Evolutionary conservation across 2,113 vertebrate genomes (phyloP).

Genomic region (Menidia beryllina): DNA sequence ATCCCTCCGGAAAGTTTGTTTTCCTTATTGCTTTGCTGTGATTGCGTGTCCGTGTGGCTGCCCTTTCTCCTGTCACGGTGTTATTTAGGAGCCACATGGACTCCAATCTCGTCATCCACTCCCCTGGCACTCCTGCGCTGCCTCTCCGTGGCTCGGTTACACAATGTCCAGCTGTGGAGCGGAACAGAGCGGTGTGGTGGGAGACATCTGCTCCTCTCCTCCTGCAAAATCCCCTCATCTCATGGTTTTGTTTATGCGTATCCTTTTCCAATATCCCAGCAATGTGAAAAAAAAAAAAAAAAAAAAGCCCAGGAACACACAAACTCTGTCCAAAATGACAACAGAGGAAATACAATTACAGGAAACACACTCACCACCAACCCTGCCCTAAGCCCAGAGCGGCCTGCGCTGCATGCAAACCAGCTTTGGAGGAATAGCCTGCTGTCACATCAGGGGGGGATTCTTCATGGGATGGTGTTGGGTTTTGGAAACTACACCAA

Average conservation of each 20-base stretch:
- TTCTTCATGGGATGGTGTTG: slow-evolving; percentile 9
- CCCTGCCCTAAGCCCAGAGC: slow-evolving; percentile 59
- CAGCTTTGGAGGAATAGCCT: slow-evolving; percentile 45
- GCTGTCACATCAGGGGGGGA: slow-evolving; percentile 23
- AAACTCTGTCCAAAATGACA: slow-evolving; percentile 78
- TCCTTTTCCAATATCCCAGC: slow-evolving; percentile 72
- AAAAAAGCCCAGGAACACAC: slow-evolving; percentile 61
- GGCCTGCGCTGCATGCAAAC: slow-evolving; percentile 68
- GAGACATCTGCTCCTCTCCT: slow-evolving; percentile 77
- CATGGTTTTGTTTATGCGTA: slow-evolving; percentile 82
- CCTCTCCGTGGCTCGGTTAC: slow-evolving; percentile 61
- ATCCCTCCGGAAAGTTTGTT: slow-evolving; percentile 34
- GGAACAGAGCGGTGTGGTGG: slow-evolving; percentile 55
- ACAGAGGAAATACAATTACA: slow-evolving; percentile 81
- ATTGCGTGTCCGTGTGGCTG: slow-evolving; percentile 49
- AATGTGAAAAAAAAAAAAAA: slow-evolving; percentile 52
- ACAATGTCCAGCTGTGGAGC: slow-evolving; percentile 75
- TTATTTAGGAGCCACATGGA: slow-evolving; percentile 62
- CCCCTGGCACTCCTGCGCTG: slow-evolving; percentile 44
- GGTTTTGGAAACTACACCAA: slow-evolving; percentile 6
- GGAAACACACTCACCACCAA: slow-evolving; percentile 71
- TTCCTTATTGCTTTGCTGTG: slow-evolving; percentile 42
- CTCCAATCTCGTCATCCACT: slow-evolving; percentile 57
- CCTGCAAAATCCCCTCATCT: slow-evolving; percentile 75
- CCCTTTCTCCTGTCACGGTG: slow-evolving; percentile 56